Conservation (phyloP, 37 sponge, comb jelly and placozoan species). For the Crambe crambe region DNA sequence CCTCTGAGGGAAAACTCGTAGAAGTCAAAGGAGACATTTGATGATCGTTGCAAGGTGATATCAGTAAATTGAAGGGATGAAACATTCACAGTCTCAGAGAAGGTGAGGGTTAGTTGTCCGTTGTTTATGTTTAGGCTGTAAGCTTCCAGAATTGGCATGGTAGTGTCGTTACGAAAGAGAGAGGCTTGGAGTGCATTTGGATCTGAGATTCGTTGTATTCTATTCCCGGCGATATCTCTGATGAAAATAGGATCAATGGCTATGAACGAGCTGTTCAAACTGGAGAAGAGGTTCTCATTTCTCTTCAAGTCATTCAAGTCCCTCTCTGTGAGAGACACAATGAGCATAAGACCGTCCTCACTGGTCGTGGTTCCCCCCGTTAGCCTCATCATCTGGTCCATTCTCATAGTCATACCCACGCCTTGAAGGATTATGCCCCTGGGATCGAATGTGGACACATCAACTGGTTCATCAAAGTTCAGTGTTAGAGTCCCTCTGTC, state of each 20-base stretch:
- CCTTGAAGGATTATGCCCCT: conserved; percentile 71
- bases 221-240: conserved; percentile 86
- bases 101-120: conserved; percentile 62
- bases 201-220: conserved; percentile 58
- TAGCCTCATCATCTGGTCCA: conserved; percentile 36
- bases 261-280: conserved; percentile 60
- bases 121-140: conserved; percentile 83
- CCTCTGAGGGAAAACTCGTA: conserved; percentile 57
- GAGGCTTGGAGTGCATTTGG: conserved; percentile 66
- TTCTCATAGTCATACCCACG: conserved; percentile 18
- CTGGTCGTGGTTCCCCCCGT: conserved; percentile 77
- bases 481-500: conserved; percentile 58
- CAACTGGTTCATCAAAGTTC: conserved; percentile 91
- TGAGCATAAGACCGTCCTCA: conserved; percentile 70
- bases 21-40: conserved; percentile 34
- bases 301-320: conserved; percentile 87
- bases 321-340: conserved; percentile 29
- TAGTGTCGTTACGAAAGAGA: conserved; percentile 63
- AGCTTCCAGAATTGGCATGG: conserved; percentile 60
- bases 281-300: conserved; percentile 62
- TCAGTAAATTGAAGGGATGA: conserved; percentile 66
- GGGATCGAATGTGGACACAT: conserved; percentile 61
- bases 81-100: conserved; percentile 90
- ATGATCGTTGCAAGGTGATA: conserved; percentile 67
- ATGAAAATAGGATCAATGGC: conserved; percentile 59